phyloP scores from a whole-genome alignment of 2,797 vertebrate species.

The Trematomus bernacchii region DNA sequence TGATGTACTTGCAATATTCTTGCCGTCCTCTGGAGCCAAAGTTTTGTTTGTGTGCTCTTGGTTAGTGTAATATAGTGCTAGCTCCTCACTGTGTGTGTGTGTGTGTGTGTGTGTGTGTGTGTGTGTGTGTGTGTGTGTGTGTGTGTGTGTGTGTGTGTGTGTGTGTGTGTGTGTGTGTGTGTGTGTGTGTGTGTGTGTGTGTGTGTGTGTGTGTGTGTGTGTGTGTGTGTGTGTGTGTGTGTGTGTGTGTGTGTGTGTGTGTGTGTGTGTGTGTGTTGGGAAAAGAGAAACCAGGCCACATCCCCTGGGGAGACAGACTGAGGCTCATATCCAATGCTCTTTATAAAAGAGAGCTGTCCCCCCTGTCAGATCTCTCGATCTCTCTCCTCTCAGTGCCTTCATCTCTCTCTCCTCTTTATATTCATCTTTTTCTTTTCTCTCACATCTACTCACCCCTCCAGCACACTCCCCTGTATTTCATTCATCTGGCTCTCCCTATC shows the following conservation, averaged over 20 bases:
- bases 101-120: constrained; percentile 1
- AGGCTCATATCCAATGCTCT: constrained; percentile 82
- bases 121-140: no score
- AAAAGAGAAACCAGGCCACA: constrained; percentile 70
- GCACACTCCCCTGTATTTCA: constrained; percentile 61
- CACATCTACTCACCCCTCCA: constrained; percentile 65
- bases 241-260: constrained; percentile 28
- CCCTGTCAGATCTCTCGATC: constrained; percentile 71
- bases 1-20: no score
- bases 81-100: constrained; percentile 32
- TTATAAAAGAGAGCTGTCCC: constrained; percentile 74
- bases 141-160: no score
- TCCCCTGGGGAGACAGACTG: constrained; percentile 72
- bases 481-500: constrained; percentile 65
- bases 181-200: no score
- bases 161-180: no score
- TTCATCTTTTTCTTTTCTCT: constrained; percentile 61
- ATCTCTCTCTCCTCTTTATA: constrained; percentile 64
- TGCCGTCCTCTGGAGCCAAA: not conserved
- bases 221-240: constrained; percentile 14
- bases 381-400: constrained; percentile 56
- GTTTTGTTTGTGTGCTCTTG: constrained; percentile 29
- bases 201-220: no score
- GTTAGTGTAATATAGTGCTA: constrained; percentile 22
- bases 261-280: constrained; percentile 38